Evolutionary conservation across 2,113 vertebrate species (phyloP).

Genomic region (Anas platyrhynchos): DNA sequence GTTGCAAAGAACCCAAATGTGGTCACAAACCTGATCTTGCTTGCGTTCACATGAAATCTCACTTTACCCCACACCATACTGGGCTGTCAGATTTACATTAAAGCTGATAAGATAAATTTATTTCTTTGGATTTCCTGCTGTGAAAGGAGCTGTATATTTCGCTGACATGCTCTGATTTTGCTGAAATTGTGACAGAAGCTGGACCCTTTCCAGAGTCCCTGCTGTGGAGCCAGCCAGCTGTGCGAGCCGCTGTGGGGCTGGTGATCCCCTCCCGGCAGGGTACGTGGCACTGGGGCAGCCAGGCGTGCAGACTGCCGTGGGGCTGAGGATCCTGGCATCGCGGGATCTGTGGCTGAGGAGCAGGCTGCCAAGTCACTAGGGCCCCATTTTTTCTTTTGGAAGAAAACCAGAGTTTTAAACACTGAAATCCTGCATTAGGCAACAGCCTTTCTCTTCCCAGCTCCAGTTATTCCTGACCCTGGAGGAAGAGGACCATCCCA

Average conservation of each 20-base stretch:
- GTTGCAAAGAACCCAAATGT: background rate
- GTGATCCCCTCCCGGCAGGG: background rate
- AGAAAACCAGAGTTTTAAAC: slow-evolving; percentile 33
- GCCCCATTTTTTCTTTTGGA: slow-evolving; percentile 43
- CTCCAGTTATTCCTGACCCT: background rate
- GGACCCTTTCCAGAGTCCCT: background rate
- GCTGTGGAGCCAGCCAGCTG: background rate
- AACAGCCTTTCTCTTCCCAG: slow-evolving; percentile 2
- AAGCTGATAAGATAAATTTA: background rate
- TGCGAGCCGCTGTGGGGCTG: background rate
- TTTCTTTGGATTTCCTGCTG: slow-evolving; percentile 11
- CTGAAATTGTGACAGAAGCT: background rate
- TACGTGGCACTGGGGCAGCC: background rate
- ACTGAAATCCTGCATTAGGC: slow-evolving; percentile 16
- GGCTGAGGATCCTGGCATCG: background rate
- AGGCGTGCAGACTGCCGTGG: background rate
- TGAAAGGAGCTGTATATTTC: background rate
- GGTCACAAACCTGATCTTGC: background rate
- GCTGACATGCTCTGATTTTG: background rate
- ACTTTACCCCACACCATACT: background rate
- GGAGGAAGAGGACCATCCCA: background rate
- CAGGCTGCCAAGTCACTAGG: slow-evolving; percentile 44
- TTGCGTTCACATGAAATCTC: background rate
- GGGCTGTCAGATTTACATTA: background rate
- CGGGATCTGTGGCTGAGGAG: slow-evolving; percentile 24